Base-by-base conservation (phyloP, 37 sponge, comb jelly and placozoan species). In the Hexactinellida sp. region DNA sequence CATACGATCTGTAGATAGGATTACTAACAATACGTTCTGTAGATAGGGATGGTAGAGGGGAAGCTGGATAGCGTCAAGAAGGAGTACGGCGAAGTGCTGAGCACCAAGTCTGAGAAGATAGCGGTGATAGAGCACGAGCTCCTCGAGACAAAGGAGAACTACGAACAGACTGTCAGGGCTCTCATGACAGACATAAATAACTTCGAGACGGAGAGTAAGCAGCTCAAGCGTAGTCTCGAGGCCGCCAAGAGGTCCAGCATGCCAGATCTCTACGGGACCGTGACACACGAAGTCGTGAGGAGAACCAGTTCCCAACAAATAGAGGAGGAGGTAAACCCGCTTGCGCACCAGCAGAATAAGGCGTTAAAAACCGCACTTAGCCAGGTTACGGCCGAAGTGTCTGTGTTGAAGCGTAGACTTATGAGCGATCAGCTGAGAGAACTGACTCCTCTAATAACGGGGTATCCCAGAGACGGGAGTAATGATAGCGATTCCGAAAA, bases 331-430 rank as follows among this genome's bases (percentile, higher is more conserved):
- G 3, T 23, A 21, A 63, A n/a, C 34, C 25, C 13, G 76, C 76
- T 63, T n/a, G 76, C 30, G 28, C 34, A 21, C 3, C 76, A 63
- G 3, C 76, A 63, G 21, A 63, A 63, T 63, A 63, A 63, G 34
- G 76, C 13, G 76, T 63, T 63, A n/a, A 63, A 63, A 63, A 63
- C 76, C 34, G 76, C 76, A 63, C 76, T 63, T 25, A n/a, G 13
- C 13, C 28, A 63, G 5, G 76, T 63, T 7, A n/a, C 76, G 34
- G 30, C 28, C 13, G 76, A 63, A 28, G 13, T 5, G 3, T 5
- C 76, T 32, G 28, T 25, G 28, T n/a, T 63, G 76, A 63, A 63
- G 13, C 76, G 76, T 63, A 63, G 76, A n/a, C 21, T 63, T 21
- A 63, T 63, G 76, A 63, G 5, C 13, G 76, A 63, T 3, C 76